phyloP scores from a whole-genome alignment of 2,113 vertebrate genomes.

The Etheostoma cragini region DNA sequence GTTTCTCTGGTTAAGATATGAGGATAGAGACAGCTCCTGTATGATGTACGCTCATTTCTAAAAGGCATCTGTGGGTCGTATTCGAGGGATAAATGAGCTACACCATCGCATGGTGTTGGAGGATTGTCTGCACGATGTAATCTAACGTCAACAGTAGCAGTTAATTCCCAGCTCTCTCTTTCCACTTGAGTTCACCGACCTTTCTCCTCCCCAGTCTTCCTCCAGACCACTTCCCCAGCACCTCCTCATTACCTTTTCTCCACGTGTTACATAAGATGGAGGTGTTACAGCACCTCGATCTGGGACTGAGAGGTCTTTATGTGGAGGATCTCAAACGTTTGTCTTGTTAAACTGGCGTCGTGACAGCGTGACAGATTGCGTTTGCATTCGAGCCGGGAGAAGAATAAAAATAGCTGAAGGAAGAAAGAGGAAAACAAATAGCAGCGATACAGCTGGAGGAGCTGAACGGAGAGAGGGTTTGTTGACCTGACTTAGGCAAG shows the following conservation, averaged over 20 bases:
- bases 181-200: constrained; percentile 37
- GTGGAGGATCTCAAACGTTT: background rate
- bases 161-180: background rate
- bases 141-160: background rate
- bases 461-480: background rate
- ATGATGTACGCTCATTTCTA: no score
- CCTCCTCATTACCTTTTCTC: constrained; percentile 32
- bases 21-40: no score
- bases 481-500: constrained; percentile 15
- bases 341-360: constrained; percentile 22
- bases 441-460: constrained; percentile 2
- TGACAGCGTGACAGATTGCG: constrained; percentile 42
- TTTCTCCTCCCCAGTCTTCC: constrained; percentile 19
- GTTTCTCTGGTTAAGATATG: no score
- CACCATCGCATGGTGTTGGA: no score
- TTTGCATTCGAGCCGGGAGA: constrained; percentile 27
- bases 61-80: no score
- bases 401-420: background rate
- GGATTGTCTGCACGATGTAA: no score
- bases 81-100: no score
- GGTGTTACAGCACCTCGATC: constrained; percentile 14
- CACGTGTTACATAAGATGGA: constrained; percentile 21
- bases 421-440: constrained; percentile 15
- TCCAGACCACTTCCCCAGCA: background rate
- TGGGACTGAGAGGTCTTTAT: background rate